These are phyloP conservation scores for Pollenia labialis DNA, from an alignment of 2,888 invertebrate species.

Conservation along the genomic window DNA sequence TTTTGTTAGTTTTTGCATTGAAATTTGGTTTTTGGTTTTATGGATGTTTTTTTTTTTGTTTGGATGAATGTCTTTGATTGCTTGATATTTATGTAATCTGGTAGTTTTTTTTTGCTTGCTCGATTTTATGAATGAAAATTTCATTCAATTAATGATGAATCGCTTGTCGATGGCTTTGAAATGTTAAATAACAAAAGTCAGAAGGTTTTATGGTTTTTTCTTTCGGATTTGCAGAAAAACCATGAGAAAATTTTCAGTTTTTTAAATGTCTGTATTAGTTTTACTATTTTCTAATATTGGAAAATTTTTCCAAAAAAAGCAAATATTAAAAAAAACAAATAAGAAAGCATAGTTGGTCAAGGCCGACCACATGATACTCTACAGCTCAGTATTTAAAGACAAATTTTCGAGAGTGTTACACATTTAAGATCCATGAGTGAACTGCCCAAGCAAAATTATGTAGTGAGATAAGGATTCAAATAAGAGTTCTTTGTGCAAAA, in stretches of 20 bases:
- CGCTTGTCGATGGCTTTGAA: conserved; percentile 40
- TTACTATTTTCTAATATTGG: neutral
- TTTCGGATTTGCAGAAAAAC: neutral
- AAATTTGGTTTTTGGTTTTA: conserved; percentile 56
- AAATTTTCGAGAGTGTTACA: too few relatives aligned
- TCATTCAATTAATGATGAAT: conserved; percentile 67
- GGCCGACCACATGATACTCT: too few relatives aligned
- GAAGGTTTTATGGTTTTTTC: conserved; percentile 43
- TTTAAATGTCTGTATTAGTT: conserved; percentile 13
- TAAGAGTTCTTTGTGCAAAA: too few relatives aligned
- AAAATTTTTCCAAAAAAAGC: too few relatives aligned
- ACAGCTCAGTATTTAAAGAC: too few relatives aligned
- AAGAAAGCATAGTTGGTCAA: too few relatives aligned
- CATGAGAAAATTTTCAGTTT: conserved; percentile 53
- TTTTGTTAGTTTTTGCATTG: neutral
- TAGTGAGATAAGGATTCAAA: too few relatives aligned
- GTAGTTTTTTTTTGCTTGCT: neutral
- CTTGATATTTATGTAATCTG: conserved; percentile 63
- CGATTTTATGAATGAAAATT: conserved; percentile 58
- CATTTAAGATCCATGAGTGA: too few relatives aligned
- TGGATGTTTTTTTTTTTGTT: conserved; percentile 29
- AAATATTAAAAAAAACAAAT: too few relatives aligned
- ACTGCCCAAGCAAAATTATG: too few relatives aligned
- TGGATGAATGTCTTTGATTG: conserved; percentile 41
- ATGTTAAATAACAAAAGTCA: conserved; percentile 55